Evolutionary conservation across 2,113 vertebrate species (phyloP).

Genomic region (Microtus richardsoni): DNA sequence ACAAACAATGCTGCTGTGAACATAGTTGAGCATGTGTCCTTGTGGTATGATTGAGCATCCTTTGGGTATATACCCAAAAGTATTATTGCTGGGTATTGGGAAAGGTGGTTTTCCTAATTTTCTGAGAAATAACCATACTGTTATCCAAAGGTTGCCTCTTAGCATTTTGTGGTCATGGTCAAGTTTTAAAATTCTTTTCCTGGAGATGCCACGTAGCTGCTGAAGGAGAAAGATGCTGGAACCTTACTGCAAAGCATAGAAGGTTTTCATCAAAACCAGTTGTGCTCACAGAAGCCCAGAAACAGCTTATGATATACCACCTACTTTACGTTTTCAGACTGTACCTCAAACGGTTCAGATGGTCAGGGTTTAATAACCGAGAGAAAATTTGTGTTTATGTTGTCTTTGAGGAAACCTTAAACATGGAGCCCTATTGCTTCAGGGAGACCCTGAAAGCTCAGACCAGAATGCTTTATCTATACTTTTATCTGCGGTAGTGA

Average conservation of each 20-base stretch:
- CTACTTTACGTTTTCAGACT: constrained; percentile 91
- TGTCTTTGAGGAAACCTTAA: constrained; percentile 88
- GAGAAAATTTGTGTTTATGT: constrained; percentile 91
- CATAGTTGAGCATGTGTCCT: too few relatives aligned
- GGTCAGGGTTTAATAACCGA: constrained; percentile 90
- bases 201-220: too few relatives aligned
- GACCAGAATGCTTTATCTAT: constrained; percentile 88
- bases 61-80: too few relatives aligned
- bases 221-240: too few relatives aligned
- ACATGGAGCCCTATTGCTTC: constrained; percentile 91
- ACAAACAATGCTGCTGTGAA: too few relatives aligned
- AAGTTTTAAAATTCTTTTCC: background rate
- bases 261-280: constrained; percentile 91
- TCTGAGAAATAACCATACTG: too few relatives aligned
- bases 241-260: constrained; percentile 84
- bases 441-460: constrained; percentile 86
- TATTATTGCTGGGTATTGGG: too few relatives aligned
- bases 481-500: constrained; percentile 90
- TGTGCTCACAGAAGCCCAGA: constrained; percentile 91
- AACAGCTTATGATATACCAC: constrained; percentile 90
- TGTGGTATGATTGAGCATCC: too few relatives aligned
- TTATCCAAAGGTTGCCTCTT: too few relatives aligned
- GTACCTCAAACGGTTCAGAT: constrained; percentile 92
- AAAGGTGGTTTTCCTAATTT: too few relatives aligned
- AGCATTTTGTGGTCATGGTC: background rate